Conservation (phyloP, 1,140 invertebrate species). For the Myzus persicae region DNA sequence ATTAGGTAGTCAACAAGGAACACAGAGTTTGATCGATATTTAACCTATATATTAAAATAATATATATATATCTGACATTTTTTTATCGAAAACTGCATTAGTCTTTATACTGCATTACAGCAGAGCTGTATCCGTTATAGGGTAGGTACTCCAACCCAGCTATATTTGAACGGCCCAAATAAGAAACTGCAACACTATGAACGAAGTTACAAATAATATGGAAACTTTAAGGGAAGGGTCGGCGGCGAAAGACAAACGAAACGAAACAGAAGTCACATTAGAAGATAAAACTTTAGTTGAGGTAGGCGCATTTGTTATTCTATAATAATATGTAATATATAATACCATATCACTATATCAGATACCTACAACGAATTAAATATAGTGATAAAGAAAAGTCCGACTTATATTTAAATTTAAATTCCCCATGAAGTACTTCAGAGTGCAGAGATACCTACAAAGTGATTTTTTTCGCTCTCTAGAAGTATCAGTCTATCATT, state of each 20-base stretch:
- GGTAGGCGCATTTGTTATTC: not conserved
- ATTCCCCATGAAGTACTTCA: too few species aligned
- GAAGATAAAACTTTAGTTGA: slow-evolving; percentile 14
- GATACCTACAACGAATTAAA: not conserved
- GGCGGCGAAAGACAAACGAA: not conserved
- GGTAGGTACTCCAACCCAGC: too few species aligned
- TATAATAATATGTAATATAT: not conserved
- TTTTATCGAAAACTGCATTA: not conserved
- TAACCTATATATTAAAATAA: not conserved
- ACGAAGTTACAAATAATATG: not conserved
- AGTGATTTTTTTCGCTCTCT: not conserved
- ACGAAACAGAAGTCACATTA: not conserved
- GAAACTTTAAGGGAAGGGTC: not conserved
- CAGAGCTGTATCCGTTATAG: not conserved
- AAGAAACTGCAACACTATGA: not conserved
- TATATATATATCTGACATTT: too few species aligned
- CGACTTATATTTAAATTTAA: not conserved
- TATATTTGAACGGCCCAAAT: not conserved
- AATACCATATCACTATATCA: too few species aligned
- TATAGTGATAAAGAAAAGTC: not conserved
- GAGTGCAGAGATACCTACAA: too few species aligned
- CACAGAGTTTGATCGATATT: slow-evolving; percentile 27
- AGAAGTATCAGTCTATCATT: not conserved
- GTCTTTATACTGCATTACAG: not conserved
- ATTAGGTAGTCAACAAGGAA: not conserved